Percentiles rank a stretch among this genome's conserved stretches.
Conservation (phyloP, 2,888 invertebrate species). For the Scaptomyza cyrtandrae region DNA sequence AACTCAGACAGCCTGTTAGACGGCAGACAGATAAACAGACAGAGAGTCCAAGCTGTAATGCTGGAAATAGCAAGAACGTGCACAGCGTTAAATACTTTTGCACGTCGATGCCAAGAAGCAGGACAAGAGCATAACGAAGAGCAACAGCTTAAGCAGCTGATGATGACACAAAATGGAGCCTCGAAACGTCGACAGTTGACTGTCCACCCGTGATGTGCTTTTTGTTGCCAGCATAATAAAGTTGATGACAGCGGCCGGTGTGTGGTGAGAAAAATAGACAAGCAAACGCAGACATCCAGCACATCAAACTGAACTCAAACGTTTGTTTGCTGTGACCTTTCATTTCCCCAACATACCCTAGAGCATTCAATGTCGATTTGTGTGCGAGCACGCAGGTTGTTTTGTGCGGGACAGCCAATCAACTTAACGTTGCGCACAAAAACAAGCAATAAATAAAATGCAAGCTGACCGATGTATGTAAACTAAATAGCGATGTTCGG, state of each 20-base stretch:
- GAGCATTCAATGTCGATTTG: conserved; percentile 13
- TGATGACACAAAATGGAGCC: conserved; percentile 53
- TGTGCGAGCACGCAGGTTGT: conserved; percentile 50
- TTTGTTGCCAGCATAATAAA: conserved; percentile 81
- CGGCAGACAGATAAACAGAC: neutral
- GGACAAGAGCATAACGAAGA: neutral
- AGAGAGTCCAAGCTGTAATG: conserved; percentile 1
- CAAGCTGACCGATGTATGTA: conserved; percentile 9
- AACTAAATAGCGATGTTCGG: neutral
- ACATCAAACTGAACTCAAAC: conserved; percentile 31
- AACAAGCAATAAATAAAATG: conserved; percentile 54
- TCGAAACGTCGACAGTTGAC: neutral
- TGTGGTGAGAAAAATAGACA: neutral
- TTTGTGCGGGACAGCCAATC: conserved; percentile 26
- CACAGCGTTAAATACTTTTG: conserved; percentile 68
- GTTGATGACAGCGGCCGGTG: conserved; percentile 52
- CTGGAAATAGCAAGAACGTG: conserved; percentile 43
- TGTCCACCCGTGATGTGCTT: conserved; percentile 48
- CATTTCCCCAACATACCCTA: neutral
- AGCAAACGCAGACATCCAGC: conserved; percentile 55
- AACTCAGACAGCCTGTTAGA: conserved; percentile 4
- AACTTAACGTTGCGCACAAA: conserved; percentile 37
- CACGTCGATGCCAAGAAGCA: conserved; percentile 46
- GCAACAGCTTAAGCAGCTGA: conserved; percentile 48
- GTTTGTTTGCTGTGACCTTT: conserved; percentile 9